Evolutionary conservation across 2,113 vertebrate genomes (phyloP), one percentile per base, ranked within the genome.

Genomic region (Chitala chitala): DNA sequence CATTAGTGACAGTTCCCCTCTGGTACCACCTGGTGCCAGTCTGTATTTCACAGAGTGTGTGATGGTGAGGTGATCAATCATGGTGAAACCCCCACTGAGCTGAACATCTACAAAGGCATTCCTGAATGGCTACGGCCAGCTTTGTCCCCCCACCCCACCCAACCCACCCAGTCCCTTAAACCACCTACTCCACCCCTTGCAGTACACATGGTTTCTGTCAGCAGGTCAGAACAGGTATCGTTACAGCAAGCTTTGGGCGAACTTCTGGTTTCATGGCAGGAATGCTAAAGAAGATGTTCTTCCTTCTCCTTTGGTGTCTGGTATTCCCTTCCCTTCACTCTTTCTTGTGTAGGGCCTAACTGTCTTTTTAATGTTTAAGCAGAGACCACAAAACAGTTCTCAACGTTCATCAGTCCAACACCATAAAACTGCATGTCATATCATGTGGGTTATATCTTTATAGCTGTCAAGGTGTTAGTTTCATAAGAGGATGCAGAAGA

Each of bases 371-470:
- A 74, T 74, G 65, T 71, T 65, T 65, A 71, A 71, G 71, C 68
- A 22, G 55, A 63, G 48, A 71, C n/a, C n/a, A n/a, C n/a, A n/a
- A n/a, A n/a, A n/a, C n/a, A n/a, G n/a, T n/a, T n/a, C n/a, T n/a
- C n/a, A n/a, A n/a, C n/a, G n/a, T n/a, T n/a, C n/a, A n/a, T n/a
- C n/a, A n/a, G n/a, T n/a, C n/a, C n/a, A n/a, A n/a, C n/a, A n/a
- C n/a, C n/a, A n/a, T n/a, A n/a, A n/a, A n/a, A n/a, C 66, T 54
- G 38, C n/a, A 42, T 78, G 76, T 78, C 76, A 78, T 63, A 78
- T 44, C 42, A 13, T 24, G 64, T 71, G 63, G 24, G 38, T 53
- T 26, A 53, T 69, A 73, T 68, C 36, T 44, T 40, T 31, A 26
- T 17, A 48, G 10, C 31, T 53, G 56, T 29, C 72, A 71, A n/a